Conservation (phyloP, 1,140 invertebrate genomes). For the Oedothorax gibbosus region DNA sequence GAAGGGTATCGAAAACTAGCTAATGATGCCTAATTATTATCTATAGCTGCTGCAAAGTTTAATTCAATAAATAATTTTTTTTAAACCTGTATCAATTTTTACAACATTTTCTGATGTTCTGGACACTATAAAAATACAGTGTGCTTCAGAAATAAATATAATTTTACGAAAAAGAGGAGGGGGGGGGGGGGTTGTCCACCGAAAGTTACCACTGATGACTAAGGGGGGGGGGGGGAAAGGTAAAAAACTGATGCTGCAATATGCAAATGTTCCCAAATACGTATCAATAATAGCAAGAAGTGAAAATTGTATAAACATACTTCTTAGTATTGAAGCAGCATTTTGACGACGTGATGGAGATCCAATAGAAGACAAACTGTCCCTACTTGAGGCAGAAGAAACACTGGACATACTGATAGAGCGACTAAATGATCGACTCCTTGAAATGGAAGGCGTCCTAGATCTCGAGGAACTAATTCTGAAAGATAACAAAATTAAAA, state of each 20-base stretch:
- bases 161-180: too few relatives aligned
- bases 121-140: too few relatives aligned
- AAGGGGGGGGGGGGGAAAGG: not conserved
- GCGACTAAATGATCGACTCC: not conserved
- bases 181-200: too few relatives aligned
- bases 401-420: conserved; percentile 51
- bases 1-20: too few relatives aligned
- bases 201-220: too few relatives aligned
- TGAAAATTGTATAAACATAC: not conserved
- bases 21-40: too few relatives aligned
- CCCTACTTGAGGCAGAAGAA: conserved; percentile 12
- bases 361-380: conserved; percentile 4
- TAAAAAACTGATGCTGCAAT: not conserved
- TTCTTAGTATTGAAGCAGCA: not conserved
- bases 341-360: not conserved
- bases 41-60: too few relatives aligned
- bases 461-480: conserved; percentile 28
- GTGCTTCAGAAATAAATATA: too few relatives aligned
- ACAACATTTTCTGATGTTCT: too few relatives aligned
- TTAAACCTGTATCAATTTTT: too few relatives aligned
- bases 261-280: not conserved
- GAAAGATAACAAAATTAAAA: not conserved
- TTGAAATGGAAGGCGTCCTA: conserved; percentile 2
- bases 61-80: too few relatives aligned
- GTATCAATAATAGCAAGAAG: not conserved